Percentiles rank a stretch among this genome's conserved stretches.
Conservation (phyloP, 2,113 vertebrate species). For the Emydura subglobosa region DNA sequence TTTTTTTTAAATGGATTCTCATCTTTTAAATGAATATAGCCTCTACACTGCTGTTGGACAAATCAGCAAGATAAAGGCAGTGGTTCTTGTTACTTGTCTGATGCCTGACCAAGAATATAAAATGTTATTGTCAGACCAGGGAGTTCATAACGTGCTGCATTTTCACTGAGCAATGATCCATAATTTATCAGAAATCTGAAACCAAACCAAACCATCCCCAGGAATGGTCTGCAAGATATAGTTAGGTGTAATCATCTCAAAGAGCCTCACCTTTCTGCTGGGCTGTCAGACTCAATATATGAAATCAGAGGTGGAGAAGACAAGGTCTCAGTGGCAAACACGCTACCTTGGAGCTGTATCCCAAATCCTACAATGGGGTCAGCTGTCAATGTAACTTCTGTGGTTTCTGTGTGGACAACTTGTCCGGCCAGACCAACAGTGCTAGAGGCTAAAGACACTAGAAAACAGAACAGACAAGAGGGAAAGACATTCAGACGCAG, state of each 20-base stretch:
- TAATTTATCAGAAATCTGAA: slow-evolving; percentile 52
- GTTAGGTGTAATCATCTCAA: not conserved
- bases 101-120: slow-evolving; percentile 61
- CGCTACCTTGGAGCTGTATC: slow-evolving; percentile 96
- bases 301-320: slow-evolving; percentile 98
- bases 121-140: slow-evolving; percentile 63
- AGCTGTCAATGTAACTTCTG: slow-evolving; percentile 91
- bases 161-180: slow-evolving; percentile 13
- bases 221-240: not conserved
- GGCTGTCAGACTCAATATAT: slow-evolving; percentile 97
- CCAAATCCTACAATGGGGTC: slow-evolving; percentile 96
- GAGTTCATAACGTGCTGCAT: slow-evolving; percentile 42
- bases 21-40: slow-evolving; percentile 54
- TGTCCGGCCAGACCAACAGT: slow-evolving; percentile 96
- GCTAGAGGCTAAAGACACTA: slow-evolving; percentile 97
- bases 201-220: not conserved
- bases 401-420: slow-evolving; percentile 98
- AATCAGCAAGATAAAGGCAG: slow-evolving; percentile 55
- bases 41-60: slow-evolving; percentile 29
- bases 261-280: slow-evolving; percentile 91
- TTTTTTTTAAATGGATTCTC: slow-evolving; percentile 28
- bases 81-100: slow-evolving; percentile 52
- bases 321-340: slow-evolving; percentile 96
- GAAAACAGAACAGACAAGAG: slow-evolving; percentile 58
- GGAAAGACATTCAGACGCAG: slow-evolving; percentile 42